These are phyloP conservation scores for Mirza zaza DNA, from an alignment of 2,113 vertebrate species.

Conservation along the genomic window DNA sequence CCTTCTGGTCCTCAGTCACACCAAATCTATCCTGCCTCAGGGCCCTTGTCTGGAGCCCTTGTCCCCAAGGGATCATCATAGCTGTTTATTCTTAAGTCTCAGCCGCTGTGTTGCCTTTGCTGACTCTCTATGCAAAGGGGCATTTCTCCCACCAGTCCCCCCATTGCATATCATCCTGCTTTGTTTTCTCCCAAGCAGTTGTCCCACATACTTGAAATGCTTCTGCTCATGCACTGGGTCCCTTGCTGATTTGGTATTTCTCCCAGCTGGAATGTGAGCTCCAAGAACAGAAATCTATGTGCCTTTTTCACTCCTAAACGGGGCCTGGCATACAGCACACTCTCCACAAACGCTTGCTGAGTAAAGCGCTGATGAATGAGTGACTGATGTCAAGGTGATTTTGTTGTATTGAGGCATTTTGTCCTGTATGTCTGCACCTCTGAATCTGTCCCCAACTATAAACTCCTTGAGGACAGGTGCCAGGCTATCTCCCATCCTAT, in stretches of 20 bases:
- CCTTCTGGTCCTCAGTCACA: neutral
- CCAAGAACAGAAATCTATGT: neutral
- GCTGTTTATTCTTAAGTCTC: neutral
- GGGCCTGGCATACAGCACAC: neutral
- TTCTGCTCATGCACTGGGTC: neutral
- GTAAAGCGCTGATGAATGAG: neutral
- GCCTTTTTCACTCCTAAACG: neutral
- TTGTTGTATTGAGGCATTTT: neutral
- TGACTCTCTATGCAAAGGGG: neutral
- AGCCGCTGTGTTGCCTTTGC: neutral
- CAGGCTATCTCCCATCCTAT: neutral
- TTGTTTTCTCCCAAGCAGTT: neutral
- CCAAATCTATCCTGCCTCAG: neutral
- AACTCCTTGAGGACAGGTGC: neutral
- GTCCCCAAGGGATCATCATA: neutral
- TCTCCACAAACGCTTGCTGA: neutral
- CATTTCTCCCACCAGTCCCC: neutral
- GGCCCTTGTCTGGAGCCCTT: neutral
- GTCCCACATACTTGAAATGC: neutral
- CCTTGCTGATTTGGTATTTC: neutral
- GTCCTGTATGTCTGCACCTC: neutral
- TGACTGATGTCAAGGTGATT: neutral
- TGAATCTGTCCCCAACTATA: neutral
- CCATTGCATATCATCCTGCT: neutral
- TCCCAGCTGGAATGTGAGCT: neutral